Conservation (phyloP, 2,113 vertebrate species). For the Sakesphorus luctuosus region DNA sequence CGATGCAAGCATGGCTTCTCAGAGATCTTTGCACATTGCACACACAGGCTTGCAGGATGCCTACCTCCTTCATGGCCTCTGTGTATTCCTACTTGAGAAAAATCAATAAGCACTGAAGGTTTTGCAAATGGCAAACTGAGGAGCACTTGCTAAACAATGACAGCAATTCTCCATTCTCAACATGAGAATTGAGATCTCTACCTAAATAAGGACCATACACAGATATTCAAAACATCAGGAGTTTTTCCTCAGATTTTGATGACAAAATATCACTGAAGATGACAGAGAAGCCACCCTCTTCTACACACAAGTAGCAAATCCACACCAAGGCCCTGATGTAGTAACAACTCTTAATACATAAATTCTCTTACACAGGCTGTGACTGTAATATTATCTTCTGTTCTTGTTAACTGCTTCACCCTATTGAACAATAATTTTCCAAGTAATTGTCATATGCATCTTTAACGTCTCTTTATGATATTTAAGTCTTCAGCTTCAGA, state of each 20-base stretch:
- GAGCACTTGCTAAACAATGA: neutral
- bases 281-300: neutral
- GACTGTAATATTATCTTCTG: neutral
- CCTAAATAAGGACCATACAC: neutral
- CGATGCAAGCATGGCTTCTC: neutral
- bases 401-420: neutral
- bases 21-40: neutral
- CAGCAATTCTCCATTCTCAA: neutral
- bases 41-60: neutral
- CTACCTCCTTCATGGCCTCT: neutral
- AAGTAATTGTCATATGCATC: neutral
- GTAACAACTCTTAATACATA: neutral
- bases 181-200: neutral
- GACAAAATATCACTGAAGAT: neutral
- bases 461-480: neutral
- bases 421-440: neutral
- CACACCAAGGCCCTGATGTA: neutral
- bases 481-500: neutral
- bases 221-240: neutral
- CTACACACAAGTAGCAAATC: neutral
- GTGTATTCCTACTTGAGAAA: neutral
- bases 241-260: neutral
- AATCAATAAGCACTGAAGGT: neutral
- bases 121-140: neutral
- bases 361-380: neutral